Evolutionary conservation across 2,113 vertebrate species (phyloP).

Genomic region (Alethe diademata): DNA sequence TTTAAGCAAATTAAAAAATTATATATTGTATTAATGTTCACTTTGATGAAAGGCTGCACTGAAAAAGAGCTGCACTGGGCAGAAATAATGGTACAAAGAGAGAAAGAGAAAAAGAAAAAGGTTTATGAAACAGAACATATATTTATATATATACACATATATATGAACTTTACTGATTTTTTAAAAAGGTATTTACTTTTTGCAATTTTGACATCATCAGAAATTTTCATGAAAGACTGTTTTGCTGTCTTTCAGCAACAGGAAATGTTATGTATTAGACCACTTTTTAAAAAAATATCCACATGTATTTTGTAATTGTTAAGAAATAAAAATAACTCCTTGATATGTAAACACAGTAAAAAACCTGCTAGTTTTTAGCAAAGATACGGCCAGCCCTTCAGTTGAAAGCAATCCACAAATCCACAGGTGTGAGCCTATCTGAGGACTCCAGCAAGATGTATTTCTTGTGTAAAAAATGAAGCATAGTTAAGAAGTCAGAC

Average conservation of each 20-base stretch:
- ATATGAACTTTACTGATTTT: background rate
- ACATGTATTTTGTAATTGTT: background rate
- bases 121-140: background rate
- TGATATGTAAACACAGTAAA: background rate
- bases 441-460: background rate
- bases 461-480: background rate
- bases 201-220: background rate
- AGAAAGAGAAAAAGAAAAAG: background rate
- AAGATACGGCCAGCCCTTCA: background rate
- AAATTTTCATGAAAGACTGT: background rate
- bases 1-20: background rate
- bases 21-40: background rate
- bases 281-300: background rate
- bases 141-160: too few relatives aligned
- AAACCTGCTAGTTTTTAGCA: background rate
- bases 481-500: background rate
- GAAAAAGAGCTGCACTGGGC: background rate
- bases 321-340: background rate
- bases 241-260: background rate
- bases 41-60: background rate
- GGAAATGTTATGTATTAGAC: background rate
- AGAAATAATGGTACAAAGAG: background rate
- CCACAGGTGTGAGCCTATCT: background rate
- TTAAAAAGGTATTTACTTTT: background rate
- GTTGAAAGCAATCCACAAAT: background rate